phyloP scores from a whole-genome alignment of 2,797 vertebrate species.

The Gastrophryne carolinensis region DNA sequence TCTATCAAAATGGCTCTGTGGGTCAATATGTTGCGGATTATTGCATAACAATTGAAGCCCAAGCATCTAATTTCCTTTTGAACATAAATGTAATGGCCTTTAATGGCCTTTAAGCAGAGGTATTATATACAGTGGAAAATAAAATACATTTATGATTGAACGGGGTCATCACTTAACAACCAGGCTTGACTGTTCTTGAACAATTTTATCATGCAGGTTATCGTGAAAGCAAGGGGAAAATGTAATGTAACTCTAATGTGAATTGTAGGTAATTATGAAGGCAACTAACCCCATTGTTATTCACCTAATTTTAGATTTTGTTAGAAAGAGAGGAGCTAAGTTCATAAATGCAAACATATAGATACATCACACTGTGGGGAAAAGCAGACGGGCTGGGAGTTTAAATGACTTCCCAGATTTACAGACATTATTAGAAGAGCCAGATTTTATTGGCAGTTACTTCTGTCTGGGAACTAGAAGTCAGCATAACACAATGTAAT shows the following conservation, averaged over 20 bases:
- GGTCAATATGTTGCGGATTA: no score
- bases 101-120: not conserved
- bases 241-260: not conserved
- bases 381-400: not conserved
- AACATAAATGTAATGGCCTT: not conserved
- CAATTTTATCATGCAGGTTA: not conserved
- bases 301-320: not conserved
- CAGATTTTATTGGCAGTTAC: not conserved
- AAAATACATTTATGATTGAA: slow-evolving; percentile 9
- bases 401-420: not conserved
- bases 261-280: no score
- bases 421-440: slow-evolving; percentile 10
- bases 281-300: not conserved
- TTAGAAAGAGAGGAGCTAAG: not conserved
- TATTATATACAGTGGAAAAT: not conserved
- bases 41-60: no score
- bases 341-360: slow-evolving; percentile 9
- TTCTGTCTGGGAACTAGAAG: not conserved
- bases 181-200: slow-evolving; percentile 19
- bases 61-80: no score
- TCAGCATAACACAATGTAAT: slow-evolving; percentile 5
- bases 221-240: not conserved
- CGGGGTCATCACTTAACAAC: not conserved
- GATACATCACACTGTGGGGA: not conserved
- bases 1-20: no score